A percentile compares a stretch with the other conserved stretches of the same genome.
phyloP scores from a whole-genome alignment of 2,797 vertebrate species.

The Ctenochaetus hawaiiensis region DNA sequence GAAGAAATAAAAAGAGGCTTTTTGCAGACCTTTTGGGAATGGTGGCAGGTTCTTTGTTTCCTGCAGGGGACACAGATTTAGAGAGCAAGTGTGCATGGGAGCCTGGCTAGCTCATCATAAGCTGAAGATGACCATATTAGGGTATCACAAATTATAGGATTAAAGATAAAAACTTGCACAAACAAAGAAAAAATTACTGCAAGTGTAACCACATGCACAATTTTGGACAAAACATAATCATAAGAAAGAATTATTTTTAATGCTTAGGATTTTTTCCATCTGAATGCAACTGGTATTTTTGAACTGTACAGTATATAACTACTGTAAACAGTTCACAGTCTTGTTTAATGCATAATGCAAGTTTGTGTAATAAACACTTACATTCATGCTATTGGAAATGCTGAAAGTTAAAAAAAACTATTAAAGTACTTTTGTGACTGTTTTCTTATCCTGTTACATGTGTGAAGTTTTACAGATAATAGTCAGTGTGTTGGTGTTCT shows the following conservation, averaged over 20 bases:
- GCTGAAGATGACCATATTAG: neutral
- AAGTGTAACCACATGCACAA: neutral
- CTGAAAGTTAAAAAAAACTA: neutral
- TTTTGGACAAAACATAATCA: neutral
- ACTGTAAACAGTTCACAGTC: neutral
- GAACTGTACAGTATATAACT: neutral
- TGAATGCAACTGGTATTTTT: slow-evolving; percentile 1
- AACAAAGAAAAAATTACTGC: neutral
- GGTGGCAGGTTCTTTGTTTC: slow-evolving; percentile 38
- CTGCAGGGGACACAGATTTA: slow-evolving; percentile 35
- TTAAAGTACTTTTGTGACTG: neutral
- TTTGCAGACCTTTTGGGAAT: slow-evolving; percentile 36
- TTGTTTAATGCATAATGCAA: neutral
- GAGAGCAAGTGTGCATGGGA: slow-evolving; percentile 65
- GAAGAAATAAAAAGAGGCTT: slow-evolving; percentile 43
- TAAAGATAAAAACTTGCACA: neutral
- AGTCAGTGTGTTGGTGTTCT: neutral
- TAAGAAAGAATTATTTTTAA: neutral
- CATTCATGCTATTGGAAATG: neutral
- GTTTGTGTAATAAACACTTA: neutral
- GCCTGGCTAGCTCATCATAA: slow-evolving; percentile 65
- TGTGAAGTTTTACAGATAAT: slow-evolving; percentile 17
- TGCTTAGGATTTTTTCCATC: neutral
- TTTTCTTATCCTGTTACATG: slow-evolving; percentile 3
- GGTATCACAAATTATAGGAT: slow-evolving; percentile 21